A percentile compares a stretch with the other conserved stretches of the same genome.
phyloP scores from a whole-genome alignment of 2,888 invertebrate genomes.

The Plebejus argus region DNA sequence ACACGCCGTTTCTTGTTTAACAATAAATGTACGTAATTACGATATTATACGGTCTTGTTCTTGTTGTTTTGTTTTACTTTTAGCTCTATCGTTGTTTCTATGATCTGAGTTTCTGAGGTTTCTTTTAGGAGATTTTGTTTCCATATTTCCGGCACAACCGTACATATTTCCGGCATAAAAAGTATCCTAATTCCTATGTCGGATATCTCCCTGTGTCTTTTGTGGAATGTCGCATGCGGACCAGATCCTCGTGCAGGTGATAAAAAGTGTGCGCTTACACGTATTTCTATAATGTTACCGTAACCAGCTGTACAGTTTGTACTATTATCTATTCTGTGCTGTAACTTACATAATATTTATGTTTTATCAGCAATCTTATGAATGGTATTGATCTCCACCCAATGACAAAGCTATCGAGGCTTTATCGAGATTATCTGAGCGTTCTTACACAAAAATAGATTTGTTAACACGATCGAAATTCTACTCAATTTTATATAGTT shows the following conservation, averaged over 20 bases:
- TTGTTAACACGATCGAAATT: background rate
- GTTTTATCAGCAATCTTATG: background rate
- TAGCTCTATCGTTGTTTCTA: background rate
- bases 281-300: too few species aligned
- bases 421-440: background rate
- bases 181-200: too few species aligned
- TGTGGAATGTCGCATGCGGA: too few species aligned
- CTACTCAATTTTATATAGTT: background rate
- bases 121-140: too few species aligned
- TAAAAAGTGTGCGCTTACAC: too few species aligned
- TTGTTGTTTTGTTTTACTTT: background rate
- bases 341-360: background rate
- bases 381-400: background rate
- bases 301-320: too few species aligned
- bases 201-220: too few species aligned
- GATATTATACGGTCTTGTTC: background rate
- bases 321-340: too few species aligned
- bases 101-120: background rate
- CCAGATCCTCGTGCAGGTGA: too few species aligned
- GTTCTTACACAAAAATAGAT: background rate
- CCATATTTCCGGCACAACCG: too few species aligned
- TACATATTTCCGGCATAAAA: too few species aligned
- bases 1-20: conserved; percentile 23
- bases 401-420: background rate
- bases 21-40: conserved; percentile 24